Conservation (phyloP, 2,113 vertebrate genomes). For the Pogona vitticeps region DNA sequence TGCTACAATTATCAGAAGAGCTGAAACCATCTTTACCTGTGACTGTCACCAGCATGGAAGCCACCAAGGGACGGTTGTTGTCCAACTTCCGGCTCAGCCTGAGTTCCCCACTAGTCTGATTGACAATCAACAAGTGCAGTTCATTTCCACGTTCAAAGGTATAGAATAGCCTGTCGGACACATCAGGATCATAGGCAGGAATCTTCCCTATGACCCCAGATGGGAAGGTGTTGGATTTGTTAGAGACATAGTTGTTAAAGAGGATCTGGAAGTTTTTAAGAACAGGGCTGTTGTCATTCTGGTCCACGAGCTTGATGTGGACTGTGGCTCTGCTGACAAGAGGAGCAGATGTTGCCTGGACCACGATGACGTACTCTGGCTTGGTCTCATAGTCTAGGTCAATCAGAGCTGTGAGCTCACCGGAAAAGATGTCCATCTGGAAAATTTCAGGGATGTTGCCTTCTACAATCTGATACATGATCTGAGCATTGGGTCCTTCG, state of each 20-base stretch:
- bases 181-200: constrained; percentile 94
- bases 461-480: constrained; percentile 99
- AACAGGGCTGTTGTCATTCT: constrained; percentile 95
- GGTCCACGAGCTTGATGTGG: constrained; percentile 90
- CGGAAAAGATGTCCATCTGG: constrained; percentile 99
- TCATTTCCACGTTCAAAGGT: constrained; percentile 96
- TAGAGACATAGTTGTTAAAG: constrained; percentile 98
- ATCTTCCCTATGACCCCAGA: constrained; percentile 92
- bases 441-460: constrained; percentile 98
- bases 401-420: constrained; percentile 95
- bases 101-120: constrained; percentile 95
- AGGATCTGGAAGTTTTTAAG: constrained; percentile 97
- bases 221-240: constrained; percentile 96
- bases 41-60: constrained; percentile 95
- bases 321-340: constrained; percentile 95
- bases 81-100: constrained; percentile 95
- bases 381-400: constrained; percentile 94
- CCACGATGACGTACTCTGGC: constrained; percentile 93
- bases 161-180: constrained; percentile 93
- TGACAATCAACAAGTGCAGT: constrained; percentile 92
- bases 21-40: constrained; percentile 84
- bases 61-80: constrained; percentile 96
- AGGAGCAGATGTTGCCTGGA: constrained; percentile 96
- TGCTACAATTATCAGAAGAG: not conserved
- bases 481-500: constrained; percentile 94